phyloP scores from a whole-genome alignment of 92 coral and sea anemone genomes.

The Phenganax subtilis region DNA sequence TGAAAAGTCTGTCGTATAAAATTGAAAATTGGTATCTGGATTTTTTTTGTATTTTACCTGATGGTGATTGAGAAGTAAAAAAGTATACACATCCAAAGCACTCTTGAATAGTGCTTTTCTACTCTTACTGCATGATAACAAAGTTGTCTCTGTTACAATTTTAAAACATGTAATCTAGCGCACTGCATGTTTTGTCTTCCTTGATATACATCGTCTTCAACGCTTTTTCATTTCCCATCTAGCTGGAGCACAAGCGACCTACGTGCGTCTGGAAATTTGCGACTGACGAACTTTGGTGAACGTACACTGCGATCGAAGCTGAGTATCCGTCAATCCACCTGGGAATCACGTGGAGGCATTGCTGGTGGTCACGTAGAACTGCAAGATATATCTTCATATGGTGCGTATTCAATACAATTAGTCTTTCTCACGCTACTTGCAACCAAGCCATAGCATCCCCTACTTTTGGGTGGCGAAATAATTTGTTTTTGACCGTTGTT shows the following conservation, averaged over 20 bases:
- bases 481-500: no score
- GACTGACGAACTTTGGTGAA: slow-evolving; percentile 91
- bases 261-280: slow-evolving; percentile 80
- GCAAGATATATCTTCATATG: slow-evolving; percentile 77
- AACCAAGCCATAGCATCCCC: no score
- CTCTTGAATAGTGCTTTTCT: no score
- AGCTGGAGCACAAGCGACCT: slow-evolving; percentile 98
- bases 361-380: slow-evolving; percentile 93
- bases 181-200: neutral
- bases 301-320: slow-evolving; percentile 70
- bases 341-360: slow-evolving; percentile 94
- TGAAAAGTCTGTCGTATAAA: no score
- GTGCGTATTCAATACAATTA: slow-evolving; percentile 36
- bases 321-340: slow-evolving; percentile 77
- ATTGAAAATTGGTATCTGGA: no score
- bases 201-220: neutral
- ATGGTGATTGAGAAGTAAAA: no score
- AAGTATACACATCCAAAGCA: no score
- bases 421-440: neutral
- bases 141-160: no score
- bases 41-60: no score
- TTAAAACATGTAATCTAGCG: no score
- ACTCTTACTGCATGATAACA: no score
- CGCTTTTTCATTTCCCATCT: neutral
- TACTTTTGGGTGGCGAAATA: no score